Conservation (phyloP, 2,888 invertebrate species). For the Brachypalpus laphriformis region DNA sequence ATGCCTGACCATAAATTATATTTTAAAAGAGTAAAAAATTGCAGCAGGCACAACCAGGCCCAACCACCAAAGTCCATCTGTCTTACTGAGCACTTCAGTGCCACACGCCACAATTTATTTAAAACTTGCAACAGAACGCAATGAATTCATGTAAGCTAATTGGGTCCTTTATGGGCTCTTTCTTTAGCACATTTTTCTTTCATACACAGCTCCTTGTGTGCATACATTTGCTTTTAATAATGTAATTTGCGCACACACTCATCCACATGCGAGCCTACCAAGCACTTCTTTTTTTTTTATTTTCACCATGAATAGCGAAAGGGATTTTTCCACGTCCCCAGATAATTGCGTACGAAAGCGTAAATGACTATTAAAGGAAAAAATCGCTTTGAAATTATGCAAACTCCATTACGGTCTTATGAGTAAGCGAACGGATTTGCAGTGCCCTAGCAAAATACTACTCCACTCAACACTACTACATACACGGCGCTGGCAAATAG, state of each 20-base stretch:
- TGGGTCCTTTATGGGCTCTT: constrained; percentile 58
- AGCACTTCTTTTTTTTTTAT: constrained; percentile 2
- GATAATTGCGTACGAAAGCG: constrained; percentile 72
- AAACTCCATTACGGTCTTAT: constrained; percentile 71
- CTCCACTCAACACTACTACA: background rate
- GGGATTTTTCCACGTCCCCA: constrained; percentile 70
- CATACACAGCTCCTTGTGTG: constrained; percentile 2
- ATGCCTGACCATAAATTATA: constrained; percentile 14
- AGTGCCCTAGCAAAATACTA: constrained; percentile 24
- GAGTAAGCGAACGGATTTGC: constrained; percentile 42
- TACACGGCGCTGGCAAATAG: constrained; percentile 31
- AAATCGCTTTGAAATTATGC: constrained; percentile 70
- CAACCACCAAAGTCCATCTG: background rate
- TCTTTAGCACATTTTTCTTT: constrained; percentile 15
- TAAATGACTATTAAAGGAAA: constrained; percentile 70
- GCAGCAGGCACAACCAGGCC: background rate
- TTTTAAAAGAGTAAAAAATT: background rate
- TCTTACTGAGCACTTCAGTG: constrained; percentile 5
- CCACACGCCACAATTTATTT: constrained; percentile 33
- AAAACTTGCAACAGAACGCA: constrained; percentile 29
- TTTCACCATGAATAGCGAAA: constrained; percentile 36
- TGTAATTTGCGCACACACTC: constrained; percentile 35
- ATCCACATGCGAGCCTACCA: constrained; percentile 18
- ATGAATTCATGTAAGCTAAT: constrained; percentile 66
- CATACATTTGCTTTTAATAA: constrained; percentile 50